Conservation (phyloP, 2,888 invertebrate species). For the Notocelia uddmanniana region DNA sequence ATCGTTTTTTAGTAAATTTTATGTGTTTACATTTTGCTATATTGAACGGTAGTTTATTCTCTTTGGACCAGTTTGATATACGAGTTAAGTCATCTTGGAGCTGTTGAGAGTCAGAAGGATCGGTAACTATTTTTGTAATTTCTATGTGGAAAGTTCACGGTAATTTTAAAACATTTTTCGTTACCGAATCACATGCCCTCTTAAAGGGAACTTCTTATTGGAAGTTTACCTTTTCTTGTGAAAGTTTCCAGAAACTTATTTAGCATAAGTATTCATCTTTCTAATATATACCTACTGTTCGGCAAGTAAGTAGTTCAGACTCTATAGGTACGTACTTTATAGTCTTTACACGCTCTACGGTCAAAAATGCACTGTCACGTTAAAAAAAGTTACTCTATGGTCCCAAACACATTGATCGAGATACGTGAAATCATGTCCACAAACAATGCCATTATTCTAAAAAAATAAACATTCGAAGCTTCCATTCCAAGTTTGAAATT, state of each 20-base stretch:
- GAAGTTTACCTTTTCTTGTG: background rate
- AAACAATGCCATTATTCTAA: constrained; percentile 83
- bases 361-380: constrained; percentile 69
- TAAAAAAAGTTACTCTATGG: constrained; percentile 62
- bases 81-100: too few species aligned
- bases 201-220: too few species aligned
- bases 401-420: constrained; percentile 74
- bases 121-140: background rate
- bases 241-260: background rate
- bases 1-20: too few species aligned
- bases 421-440: constrained; percentile 76
- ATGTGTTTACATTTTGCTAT: too few species aligned
- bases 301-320: background rate
- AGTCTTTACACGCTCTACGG: background rate
- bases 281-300: background rate
- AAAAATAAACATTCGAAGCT: constrained; percentile 68
- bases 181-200: background rate
- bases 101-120: too few species aligned
- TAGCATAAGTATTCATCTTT: too few species aligned
- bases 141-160: background rate
- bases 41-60: too few species aligned
- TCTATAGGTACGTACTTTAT: background rate
- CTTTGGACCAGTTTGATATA: too few species aligned
- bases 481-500: constrained; percentile 64
- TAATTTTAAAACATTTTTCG: too few species aligned